Percentiles rank a stretch among this genome's conserved stretches.
Conservation (phyloP, 1,140 invertebrate species). For the Sweltsa coloradensis region DNA sequence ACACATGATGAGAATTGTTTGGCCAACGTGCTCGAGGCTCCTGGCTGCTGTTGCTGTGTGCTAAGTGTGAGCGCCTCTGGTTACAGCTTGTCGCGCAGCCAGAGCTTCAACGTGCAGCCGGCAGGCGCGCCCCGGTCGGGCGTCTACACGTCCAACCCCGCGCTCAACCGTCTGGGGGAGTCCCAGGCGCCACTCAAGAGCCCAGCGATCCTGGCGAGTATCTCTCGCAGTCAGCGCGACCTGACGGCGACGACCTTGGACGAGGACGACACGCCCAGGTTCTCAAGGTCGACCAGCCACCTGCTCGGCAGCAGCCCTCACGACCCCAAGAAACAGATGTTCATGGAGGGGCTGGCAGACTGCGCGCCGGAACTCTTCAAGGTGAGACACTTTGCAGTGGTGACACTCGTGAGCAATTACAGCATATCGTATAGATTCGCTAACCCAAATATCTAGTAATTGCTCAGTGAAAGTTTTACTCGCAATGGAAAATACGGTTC, state of each 20-base stretch:
- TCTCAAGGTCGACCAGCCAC: conserved; percentile 37
- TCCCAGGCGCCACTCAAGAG: conserved; percentile 62
- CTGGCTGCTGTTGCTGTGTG: too few species aligned
- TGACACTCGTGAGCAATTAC: too few species aligned
- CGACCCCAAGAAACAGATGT: conserved; percentile 51
- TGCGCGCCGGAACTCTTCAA: conserved; percentile 62
- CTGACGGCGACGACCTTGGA: conserved; percentile 31
- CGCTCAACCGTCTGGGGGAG: conserved; percentile 52
- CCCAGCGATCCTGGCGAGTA: conserved; percentile 69
- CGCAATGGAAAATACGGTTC: too few species aligned
- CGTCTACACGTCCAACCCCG: conserved; percentile 61
- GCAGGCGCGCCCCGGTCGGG: conserved; percentile 29
- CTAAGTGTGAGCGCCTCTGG: too few species aligned
- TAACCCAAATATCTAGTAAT: too few species aligned
- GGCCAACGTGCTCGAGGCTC: too few species aligned
- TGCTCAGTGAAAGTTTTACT: too few species aligned
- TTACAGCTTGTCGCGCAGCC: conserved; percentile 57
- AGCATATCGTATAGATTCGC: too few species aligned
- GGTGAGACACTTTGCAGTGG: conserved; percentile 50
- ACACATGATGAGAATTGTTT: too few species aligned
- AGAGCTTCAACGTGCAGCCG: conserved; percentile 72
- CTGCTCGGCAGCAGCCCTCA: conserved; percentile 25
- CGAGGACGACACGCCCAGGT: conserved; percentile 35
- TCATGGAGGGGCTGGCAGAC: conserved; percentile 54
- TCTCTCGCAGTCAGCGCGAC: conserved; percentile 66